A percentile compares a stretch with the other conserved stretches of the same genome.
Evolutionary conservation across 2,113 vertebrate species (phyloP).

Genomic region (Oenanthe melanoleuca): DNA sequence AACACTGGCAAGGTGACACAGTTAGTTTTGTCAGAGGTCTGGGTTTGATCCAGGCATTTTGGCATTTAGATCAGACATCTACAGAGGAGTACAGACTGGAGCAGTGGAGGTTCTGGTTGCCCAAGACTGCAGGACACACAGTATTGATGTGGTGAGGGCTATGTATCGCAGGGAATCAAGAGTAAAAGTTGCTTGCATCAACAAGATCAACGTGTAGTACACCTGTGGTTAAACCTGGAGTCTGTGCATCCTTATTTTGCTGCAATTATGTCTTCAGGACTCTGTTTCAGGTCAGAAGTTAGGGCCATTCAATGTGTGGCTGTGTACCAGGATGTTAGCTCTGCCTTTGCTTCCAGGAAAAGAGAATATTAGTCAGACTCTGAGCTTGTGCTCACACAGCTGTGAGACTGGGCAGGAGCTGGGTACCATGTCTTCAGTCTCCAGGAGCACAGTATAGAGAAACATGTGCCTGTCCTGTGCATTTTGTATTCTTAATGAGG

Average conservation of each 20-base stretch:
- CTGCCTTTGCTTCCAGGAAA: neutral
- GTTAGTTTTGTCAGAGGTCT: neutral
- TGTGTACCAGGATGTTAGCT: neutral
- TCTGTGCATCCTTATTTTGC: neutral
- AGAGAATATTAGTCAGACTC: neutral
- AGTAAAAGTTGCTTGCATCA: neutral
- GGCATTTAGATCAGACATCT: neutral
- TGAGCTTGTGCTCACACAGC: neutral
- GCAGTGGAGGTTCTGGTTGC: neutral
- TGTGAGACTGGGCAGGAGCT: neutral
- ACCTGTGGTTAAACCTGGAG: neutral
- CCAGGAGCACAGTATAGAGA: neutral
- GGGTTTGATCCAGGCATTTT: neutral
- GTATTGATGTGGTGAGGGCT: neutral
- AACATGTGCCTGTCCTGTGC: neutral
- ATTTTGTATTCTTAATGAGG: neutral
- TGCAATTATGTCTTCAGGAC: neutral
- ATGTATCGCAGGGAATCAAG: accelerated
- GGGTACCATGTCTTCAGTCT: neutral
- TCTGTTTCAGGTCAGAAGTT: neutral
- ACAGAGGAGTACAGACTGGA: neutral
- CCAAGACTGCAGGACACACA: neutral
- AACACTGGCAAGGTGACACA: neutral
- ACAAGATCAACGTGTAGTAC: neutral
- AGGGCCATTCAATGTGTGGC: neutral